Percentiles rank a stretch among this genome's conserved stretches.
Conservation (phyloP, 2,113 vertebrate species). For the Ariopsis seemanni region DNA sequence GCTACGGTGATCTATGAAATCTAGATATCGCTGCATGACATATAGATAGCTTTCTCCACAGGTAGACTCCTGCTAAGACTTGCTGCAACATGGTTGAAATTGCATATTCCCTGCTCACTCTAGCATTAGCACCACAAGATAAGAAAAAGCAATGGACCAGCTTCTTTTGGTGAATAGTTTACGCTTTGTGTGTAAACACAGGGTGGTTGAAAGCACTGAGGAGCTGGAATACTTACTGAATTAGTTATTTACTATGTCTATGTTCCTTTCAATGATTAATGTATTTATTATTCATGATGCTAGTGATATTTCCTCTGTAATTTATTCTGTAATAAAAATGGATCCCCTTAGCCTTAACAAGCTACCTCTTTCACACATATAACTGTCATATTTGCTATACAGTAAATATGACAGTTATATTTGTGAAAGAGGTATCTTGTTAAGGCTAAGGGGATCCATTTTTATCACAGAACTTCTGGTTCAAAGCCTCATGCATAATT, state of each 20-base stretch:
- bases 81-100: background rate
- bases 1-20: background rate
- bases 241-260: background rate
- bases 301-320: background rate
- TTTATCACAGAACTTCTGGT: no score
- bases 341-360: background rate
- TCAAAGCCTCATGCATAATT: no score
- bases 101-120: background rate
- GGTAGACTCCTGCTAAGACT: background rate
- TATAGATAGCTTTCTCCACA: background rate
- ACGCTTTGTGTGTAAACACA: background rate
- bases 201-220: background rate
- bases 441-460: no score
- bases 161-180: background rate
- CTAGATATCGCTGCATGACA: background rate
- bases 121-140: background rate
- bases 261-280: background rate
- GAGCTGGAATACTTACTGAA: background rate
- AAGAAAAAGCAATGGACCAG: background rate
- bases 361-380: background rate
- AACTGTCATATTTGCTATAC: background rate
- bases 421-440: no score
- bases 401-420: no score
- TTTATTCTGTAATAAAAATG: background rate
- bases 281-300: background rate